Evolutionary conservation across 2,888 invertebrate species (phyloP).

Genomic region (Helicoverpa assulta): DNA sequence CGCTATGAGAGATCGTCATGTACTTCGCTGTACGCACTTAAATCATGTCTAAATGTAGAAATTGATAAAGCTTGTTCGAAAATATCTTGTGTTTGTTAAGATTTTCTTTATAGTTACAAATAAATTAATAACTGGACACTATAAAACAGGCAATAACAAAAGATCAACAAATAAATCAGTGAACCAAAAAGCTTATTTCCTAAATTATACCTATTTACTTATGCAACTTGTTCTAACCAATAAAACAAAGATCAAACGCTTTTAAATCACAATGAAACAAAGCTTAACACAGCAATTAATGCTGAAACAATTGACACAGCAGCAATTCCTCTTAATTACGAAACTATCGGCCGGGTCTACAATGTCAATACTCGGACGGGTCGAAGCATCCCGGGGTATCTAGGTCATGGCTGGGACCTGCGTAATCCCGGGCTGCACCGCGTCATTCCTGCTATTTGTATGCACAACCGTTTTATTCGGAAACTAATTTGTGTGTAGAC

Average conservation of each 20-base stretch:
- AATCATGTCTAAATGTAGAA: neutral
- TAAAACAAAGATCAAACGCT: neutral
- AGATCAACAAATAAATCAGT: too few relatives aligned
- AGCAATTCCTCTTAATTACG: constrained; percentile 27
- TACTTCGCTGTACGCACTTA: neutral
- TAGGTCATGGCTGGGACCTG: constrained; percentile 69
- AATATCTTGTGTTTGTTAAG: constrained; percentile 2
- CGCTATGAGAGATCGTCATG: neutral
- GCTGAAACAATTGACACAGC: constrained; percentile 14
- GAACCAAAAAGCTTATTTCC: neutral
- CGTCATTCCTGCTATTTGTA: constrained; percentile 44
- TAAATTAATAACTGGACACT: too few relatives aligned
- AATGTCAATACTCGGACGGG: constrained; percentile 52
- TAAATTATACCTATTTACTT: too few relatives aligned
- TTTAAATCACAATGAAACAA: constrained; percentile 1
- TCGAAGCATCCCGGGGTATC: constrained; percentile 60
- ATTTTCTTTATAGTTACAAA: too few relatives aligned
- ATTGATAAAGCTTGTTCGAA: constrained; percentile 2
- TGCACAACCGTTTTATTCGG: constrained; percentile 29
- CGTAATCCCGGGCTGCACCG: constrained; percentile 61
- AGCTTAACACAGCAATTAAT: constrained; percentile 17
- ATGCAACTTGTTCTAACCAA: neutral
- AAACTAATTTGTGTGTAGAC: constrained; percentile 32
- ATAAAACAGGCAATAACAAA: neutral
- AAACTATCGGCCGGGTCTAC: constrained; percentile 21